These are phyloP conservation scores for Orthosia incerta DNA, from an alignment of 2,888 invertebrate genomes.

Conservation along the genomic window DNA sequence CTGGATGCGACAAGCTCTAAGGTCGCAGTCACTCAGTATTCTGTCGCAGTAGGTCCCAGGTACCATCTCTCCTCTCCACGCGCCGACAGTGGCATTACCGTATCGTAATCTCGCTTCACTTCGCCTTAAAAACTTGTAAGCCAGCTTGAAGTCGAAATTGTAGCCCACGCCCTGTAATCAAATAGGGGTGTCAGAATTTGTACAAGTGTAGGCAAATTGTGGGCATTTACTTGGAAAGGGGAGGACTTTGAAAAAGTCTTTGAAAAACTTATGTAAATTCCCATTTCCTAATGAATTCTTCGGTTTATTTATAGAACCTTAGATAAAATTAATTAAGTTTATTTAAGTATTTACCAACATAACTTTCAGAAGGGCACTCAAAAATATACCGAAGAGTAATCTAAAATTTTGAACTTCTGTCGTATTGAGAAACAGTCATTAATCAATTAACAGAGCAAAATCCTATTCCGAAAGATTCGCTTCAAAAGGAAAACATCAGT, in stretches of 20 bases:
- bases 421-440: slow-evolving; percentile 52
- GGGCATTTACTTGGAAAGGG: not conserved
- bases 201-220: not conserved
- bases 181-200: slow-evolving; percentile 34
- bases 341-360: not conserved
- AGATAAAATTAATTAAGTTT: slow-evolving; percentile 30
- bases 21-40: slow-evolving; percentile 94
- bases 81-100: slow-evolving; percentile 93
- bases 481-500: slow-evolving; percentile 56
- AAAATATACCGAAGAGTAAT: slow-evolving; percentile 42
- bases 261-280: not conserved
- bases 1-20: slow-evolving; percentile 93
- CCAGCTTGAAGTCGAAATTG: slow-evolving; percentile 96
- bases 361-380: slow-evolving; percentile 35
- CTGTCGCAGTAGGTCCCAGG: slow-evolving; percentile 95
- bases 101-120: slow-evolving; percentile 95
- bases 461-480: slow-evolving; percentile 50
- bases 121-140: slow-evolving; percentile 95
- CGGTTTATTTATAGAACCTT: not conserved
- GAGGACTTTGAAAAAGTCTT: not conserved
- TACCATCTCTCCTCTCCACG: slow-evolving; percentile 94
- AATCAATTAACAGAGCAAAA: slow-evolving; percentile 58
- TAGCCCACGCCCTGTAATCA: slow-evolving; percentile 92
- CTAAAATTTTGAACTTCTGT: slow-evolving; percentile 42
- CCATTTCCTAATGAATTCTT: not conserved